Percentiles rank a stretch among this genome's conserved stretches.
Conservation (phyloP, 2,888 invertebrate genomes). For the Chirona hameri region DNA sequence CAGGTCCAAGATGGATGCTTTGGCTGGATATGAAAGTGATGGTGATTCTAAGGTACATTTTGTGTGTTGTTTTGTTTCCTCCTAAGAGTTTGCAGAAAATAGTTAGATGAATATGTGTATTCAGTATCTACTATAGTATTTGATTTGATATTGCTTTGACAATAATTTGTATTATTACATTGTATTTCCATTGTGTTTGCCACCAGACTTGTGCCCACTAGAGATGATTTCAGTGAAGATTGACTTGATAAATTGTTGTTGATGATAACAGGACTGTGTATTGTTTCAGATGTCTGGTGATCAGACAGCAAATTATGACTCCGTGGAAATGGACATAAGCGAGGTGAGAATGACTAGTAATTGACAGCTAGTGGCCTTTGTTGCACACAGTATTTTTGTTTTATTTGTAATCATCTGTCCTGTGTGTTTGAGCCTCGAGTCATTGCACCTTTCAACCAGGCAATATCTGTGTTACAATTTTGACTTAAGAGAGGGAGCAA, state of each 20-base stretch:
- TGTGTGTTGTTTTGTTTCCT: background rate
- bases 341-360: constrained; percentile 36
- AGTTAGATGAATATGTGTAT: too few species aligned
- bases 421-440: too few species aligned
- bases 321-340: constrained; percentile 40
- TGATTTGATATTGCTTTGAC: background rate
- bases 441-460: too few species aligned
- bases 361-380: background rate
- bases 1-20: background rate
- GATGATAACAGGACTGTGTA: background rate
- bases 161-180: background rate
- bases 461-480: background rate
- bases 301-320: constrained; percentile 37
- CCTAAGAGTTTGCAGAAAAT: too few species aligned
- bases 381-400: background rate
- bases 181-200: background rate
- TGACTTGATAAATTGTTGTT: background rate
- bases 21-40: background rate
- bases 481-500: background rate
- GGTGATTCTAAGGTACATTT: background rate
- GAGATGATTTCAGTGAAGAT: too few species aligned
- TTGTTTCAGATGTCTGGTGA: background rate
- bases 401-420: background rate
- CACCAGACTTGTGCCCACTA: too few species aligned
- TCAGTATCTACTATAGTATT: background rate